Conservation (phyloP, 2,797 vertebrate species). For the Vespertilio murinus region DNA sequence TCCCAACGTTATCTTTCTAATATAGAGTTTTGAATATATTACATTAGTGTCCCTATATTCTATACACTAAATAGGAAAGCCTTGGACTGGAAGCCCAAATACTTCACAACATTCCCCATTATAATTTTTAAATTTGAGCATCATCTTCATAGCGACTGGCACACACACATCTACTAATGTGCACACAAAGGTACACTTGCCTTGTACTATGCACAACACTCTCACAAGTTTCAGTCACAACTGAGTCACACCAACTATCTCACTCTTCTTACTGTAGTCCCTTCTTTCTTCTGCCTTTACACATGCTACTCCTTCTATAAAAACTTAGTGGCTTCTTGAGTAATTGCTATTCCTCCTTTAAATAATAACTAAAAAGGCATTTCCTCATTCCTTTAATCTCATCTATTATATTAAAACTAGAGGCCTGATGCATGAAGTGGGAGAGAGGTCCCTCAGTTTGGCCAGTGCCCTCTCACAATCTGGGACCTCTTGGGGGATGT, state of each 20-base stretch:
- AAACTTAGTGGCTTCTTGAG: background rate
- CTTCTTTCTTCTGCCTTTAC: background rate
- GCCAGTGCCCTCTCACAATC: too few relatives aligned
- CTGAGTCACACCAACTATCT: background rate
- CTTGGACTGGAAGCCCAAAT: background rate
- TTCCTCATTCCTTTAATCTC: background rate
- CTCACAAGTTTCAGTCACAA: background rate
- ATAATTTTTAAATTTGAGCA: background rate
- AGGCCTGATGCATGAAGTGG: too few relatives aligned
- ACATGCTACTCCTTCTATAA: background rate
- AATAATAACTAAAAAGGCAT: background rate
- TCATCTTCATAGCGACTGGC: background rate
- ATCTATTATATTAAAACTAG: background rate
- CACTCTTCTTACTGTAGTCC: background rate
- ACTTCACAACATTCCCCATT: background rate
- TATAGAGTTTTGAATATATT: background rate
- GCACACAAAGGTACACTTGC: accelerated
- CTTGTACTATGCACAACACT: background rate
- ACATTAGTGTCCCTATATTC: background rate
- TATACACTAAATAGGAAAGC: background rate
- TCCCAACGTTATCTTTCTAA: background rate
- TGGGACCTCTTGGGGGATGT: too few relatives aligned
- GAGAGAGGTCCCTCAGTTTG: too few relatives aligned
- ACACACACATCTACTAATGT: background rate
- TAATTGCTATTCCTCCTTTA: background rate